A percentile compares a stretch with the other conserved stretches of the same genome.
Conservation (phyloP, 2,888 invertebrate genomes). For the Xestia sexstrigata region DNA sequence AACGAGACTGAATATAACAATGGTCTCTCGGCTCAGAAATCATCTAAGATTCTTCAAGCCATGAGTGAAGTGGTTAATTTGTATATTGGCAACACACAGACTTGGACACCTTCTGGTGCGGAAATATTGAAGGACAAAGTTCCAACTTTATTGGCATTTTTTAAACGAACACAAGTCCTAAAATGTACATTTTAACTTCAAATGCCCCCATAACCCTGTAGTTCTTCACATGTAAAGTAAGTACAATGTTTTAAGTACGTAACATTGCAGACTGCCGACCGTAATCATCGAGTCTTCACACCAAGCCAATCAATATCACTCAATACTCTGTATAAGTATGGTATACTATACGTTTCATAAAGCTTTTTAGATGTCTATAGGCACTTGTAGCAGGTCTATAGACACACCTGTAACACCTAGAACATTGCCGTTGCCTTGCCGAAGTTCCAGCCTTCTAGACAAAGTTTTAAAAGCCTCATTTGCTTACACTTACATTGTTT, state of each 20-base stretch:
- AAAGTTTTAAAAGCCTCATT: conserved; percentile 52
- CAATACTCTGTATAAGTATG: background rate
- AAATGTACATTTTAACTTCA: background rate
- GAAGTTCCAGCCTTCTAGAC: conserved; percentile 10
- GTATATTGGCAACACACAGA: background rate
- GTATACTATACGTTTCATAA: no score
- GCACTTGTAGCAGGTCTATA: background rate
- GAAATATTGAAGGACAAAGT: background rate
- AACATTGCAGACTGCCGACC: background rate
- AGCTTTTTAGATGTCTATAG: background rate
- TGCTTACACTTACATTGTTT: conserved; percentile 37
- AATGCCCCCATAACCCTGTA: background rate
- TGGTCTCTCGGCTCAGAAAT: background rate
- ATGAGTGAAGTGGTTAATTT: background rate
- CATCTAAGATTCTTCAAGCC: background rate
- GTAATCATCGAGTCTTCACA: background rate
- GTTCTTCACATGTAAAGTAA: background rate
- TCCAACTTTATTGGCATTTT: background rate
- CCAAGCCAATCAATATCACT: background rate
- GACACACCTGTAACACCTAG: conserved; percentile 31
- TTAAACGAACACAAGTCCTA: background rate
- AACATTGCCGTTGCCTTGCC: background rate
- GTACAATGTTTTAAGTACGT: background rate
- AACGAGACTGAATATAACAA: background rate
- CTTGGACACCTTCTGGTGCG: background rate